phyloP scores from a whole-genome alignment of 2,888 invertebrate species.

The Orthosia gothica region DNA sequence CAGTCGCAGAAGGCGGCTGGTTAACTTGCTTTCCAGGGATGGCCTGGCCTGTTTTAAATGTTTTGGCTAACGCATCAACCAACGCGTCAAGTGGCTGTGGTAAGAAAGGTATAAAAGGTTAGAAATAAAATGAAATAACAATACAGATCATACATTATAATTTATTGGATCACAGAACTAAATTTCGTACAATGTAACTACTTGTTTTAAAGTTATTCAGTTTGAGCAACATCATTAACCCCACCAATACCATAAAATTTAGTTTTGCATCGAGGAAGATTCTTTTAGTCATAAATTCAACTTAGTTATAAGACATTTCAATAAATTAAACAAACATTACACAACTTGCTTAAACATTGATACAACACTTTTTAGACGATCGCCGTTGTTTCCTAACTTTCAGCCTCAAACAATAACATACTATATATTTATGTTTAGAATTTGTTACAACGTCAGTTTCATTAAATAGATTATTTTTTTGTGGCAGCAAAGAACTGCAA shows the following conservation, averaged over 20 bases:
- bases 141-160: conserved; percentile 80
- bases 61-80: too few relatives aligned
- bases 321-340: conserved; percentile 58
- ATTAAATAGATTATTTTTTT: conserved; percentile 34
- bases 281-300: conserved; percentile 63
- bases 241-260: conserved; percentile 78
- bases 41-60: too few relatives aligned
- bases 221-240: conserved; percentile 89
- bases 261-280: conserved; percentile 71
- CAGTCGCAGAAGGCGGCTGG: too few relatives aligned
- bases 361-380: conserved; percentile 55
- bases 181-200: conserved; percentile 87
- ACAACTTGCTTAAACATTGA: conserved; percentile 55
- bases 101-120: neutral
- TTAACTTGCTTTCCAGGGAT: too few relatives aligned
- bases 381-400: conserved; percentile 53
- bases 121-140: conserved; percentile 69
- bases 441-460: conserved; percentile 37
- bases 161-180: conserved; percentile 90
- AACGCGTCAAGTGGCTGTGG: too few relatives aligned
- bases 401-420: conserved; percentile 67
- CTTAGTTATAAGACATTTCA: conserved; percentile 57
- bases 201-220: conserved; percentile 85
- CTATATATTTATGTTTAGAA: conserved; percentile 52
- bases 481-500: conserved; percentile 74